phyloP scores from a whole-genome alignment of 2,113 vertebrate genomes.

The Nerophis ophidion region DNA sequence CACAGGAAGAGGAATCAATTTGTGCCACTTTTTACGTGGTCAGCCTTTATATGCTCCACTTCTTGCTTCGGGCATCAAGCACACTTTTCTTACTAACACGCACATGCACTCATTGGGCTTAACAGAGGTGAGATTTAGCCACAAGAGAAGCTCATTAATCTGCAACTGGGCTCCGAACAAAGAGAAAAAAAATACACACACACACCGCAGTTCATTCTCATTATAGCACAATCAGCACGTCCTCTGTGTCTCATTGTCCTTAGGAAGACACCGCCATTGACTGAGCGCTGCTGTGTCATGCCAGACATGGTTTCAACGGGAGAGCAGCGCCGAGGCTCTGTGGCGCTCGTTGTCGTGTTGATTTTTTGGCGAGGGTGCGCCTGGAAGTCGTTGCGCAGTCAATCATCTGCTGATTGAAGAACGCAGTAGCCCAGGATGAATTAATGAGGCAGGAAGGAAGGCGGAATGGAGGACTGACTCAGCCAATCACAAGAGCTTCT shows the following conservation, averaged over 20 bases:
- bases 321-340: slow-evolving; percentile 15
- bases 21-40: slow-evolving; percentile 42
- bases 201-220: slow-evolving; percentile 33
- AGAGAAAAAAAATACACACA: neutral
- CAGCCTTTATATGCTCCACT: slow-evolving; percentile 49
- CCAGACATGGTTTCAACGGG: neutral
- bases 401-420: slow-evolving; percentile 49
- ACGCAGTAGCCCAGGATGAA: slow-evolving; percentile 34
- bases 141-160: slow-evolving; percentile 53
- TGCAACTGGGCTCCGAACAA: slow-evolving; percentile 16
- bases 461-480: slow-evolving; percentile 12
- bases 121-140: neutral
- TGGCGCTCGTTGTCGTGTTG: slow-evolving; percentile 5
- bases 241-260: slow-evolving; percentile 60
- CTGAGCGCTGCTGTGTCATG: slow-evolving; percentile 20
- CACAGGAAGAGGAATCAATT: slow-evolving; percentile 58
- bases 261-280: slow-evolving; percentile 21
- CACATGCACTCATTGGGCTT: neutral
- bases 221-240: slow-evolving; percentile 36
- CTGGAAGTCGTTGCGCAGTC: slow-evolving; percentile 13
- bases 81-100: neutral
- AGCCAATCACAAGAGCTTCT: slow-evolving; percentile 50
- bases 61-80: slow-evolving; percentile 34
- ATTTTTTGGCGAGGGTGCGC: neutral
- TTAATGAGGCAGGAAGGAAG: slow-evolving; percentile 56